These are phyloP conservation scores for Ptilodon capucinus DNA, from an alignment of 2,888 invertebrate genomes.

Conservation along the genomic window DNA sequence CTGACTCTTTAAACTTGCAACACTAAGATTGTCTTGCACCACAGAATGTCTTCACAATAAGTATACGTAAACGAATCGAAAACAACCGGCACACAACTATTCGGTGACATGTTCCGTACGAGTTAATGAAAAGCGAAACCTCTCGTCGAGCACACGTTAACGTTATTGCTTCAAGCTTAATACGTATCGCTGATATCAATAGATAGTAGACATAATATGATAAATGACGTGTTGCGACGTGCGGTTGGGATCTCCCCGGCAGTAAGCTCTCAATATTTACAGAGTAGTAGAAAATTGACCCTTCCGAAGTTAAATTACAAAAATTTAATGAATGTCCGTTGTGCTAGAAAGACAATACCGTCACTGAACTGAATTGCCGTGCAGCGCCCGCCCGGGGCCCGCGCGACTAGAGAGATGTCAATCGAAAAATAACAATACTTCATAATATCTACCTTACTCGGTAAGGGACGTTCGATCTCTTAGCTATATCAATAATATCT, in stretches of 20 bases:
- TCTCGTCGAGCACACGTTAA: slow-evolving; percentile 71
- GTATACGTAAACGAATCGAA: slow-evolving; percentile 67
- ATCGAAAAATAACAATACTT: slow-evolving; percentile 73
- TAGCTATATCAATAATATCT: slow-evolving; percentile 78
- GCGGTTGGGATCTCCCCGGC: slow-evolving; percentile 76
- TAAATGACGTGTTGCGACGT: slow-evolving; percentile 72
- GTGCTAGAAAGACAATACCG: slow-evolving; percentile 74
- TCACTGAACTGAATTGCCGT: slow-evolving; percentile 49
- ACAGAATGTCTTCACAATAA: slow-evolving; percentile 55
- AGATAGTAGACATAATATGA: slow-evolving; percentile 59
- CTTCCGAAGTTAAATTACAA: slow-evolving; percentile 78
- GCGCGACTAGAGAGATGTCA: slow-evolving; percentile 68
- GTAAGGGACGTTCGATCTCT: slow-evolving; percentile 83
- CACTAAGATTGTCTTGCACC: slow-evolving; percentile 71
- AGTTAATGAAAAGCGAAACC: slow-evolving; percentile 67
- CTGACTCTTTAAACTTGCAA: slow-evolving; percentile 73
- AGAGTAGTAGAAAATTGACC: slow-evolving; percentile 81
- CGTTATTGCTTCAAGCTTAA: slow-evolving; percentile 76
- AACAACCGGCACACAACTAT: slow-evolving; percentile 77
- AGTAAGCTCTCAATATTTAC: slow-evolving; percentile 81
- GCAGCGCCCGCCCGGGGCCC: slow-evolving; percentile 25
- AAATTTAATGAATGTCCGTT: slow-evolving; percentile 69
- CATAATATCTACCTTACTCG: slow-evolving; percentile 80
- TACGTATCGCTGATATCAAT: slow-evolving; percentile 70
- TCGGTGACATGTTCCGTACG: slow-evolving; percentile 67